Evolutionary conservation across 2,888 invertebrate genomes (phyloP), one percentile per base, ranked within the genome.

Genomic region (Dugesia japonica): DNA sequence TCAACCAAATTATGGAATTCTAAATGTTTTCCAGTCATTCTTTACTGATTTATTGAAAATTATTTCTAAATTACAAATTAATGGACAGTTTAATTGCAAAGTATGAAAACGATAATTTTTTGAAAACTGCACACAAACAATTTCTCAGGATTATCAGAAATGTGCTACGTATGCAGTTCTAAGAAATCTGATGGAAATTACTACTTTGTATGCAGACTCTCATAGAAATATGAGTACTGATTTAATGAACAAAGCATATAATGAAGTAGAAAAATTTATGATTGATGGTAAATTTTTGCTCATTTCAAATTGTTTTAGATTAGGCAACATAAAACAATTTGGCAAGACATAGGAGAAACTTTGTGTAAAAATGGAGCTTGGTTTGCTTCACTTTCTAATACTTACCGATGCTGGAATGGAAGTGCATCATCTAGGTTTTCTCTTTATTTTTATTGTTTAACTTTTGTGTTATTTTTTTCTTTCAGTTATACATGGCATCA

Each of bases 1-100:
- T n/a, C n/a, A n/a, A n/a, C n/a, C n/a, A n/a, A 56, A 56, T 4
- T 56, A n/a, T 56, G 56, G 56, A 56, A 56, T 56, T 56, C 56
- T 56, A 1, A n/a, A 56, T 20, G 23, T n/a, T 7, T 9, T 56
- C 17, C 56, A 56, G 23, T 9, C n/a, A 7, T 56, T 56, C n/a
- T 56, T 9, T 56, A 7, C 1, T 23, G 56, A 56, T 1, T 56
- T 23, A n/a, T 9, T 56, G 56, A 56, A n/a, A 56, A n/a, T 56
- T 23, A 23, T 56, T 56, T 56, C n/a, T 1, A 56, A n/a, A 20
- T n/a, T 56, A 4, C 23, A 56, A 20, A 20, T 23, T 56, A 4
- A 4, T 7, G 7, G 4, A 1, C 4, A 56, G 23, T 4, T 56
- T n/a, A 23, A 56, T 20, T 7, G n/a, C 1, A n/a, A 56, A 56